Conservation (phyloP, 2,113 vertebrate genomes). For the Cichladusa arquata region DNA sequence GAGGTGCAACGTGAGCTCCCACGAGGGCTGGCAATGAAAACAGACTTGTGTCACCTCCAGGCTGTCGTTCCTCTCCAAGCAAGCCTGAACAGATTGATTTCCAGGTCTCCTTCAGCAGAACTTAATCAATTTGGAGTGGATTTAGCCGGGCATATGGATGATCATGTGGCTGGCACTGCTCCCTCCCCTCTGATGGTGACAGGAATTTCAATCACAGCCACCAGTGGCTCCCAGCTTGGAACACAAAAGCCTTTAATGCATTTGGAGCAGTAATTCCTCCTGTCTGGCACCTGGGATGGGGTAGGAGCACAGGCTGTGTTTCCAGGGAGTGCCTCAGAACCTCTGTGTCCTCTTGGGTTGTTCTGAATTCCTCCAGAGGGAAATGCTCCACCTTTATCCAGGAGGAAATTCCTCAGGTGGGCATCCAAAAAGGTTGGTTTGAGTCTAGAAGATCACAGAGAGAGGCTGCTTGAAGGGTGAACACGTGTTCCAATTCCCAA, state of each 20-base stretch:
- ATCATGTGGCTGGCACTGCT: constrained; percentile 48
- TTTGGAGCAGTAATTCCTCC: constrained; percentile 20
- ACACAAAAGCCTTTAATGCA: neutral
- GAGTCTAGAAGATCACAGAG: neutral
- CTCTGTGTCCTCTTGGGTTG: neutral
- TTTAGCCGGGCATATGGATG: constrained; percentile 52
- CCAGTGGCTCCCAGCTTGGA: neutral
- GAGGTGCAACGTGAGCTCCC: neutral
- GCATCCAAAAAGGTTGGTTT: neutral
- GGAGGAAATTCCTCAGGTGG: neutral
- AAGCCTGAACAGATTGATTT: constrained; percentile 65
- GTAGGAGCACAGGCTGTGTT: neutral
- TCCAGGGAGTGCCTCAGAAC: neutral
- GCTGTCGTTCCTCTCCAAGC: constrained; percentile 17
- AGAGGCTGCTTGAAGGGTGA: neutral
- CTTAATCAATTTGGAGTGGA: constrained; percentile 55
- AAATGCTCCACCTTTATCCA: rapidly evolving
- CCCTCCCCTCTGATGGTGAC: constrained; percentile 6
- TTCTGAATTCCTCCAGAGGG: neutral
- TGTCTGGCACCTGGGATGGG: neutral
- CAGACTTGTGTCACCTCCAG: constrained; percentile 42
- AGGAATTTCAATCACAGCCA: constrained; percentile 47
- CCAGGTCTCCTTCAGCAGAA: constrained; percentile 44
- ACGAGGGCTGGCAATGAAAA: neutral
- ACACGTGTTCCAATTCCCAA: rapidly evolving